Base-by-base conservation (phyloP, 1,140 invertebrate genomes). In the Coenobita brevimanus region DNA sequence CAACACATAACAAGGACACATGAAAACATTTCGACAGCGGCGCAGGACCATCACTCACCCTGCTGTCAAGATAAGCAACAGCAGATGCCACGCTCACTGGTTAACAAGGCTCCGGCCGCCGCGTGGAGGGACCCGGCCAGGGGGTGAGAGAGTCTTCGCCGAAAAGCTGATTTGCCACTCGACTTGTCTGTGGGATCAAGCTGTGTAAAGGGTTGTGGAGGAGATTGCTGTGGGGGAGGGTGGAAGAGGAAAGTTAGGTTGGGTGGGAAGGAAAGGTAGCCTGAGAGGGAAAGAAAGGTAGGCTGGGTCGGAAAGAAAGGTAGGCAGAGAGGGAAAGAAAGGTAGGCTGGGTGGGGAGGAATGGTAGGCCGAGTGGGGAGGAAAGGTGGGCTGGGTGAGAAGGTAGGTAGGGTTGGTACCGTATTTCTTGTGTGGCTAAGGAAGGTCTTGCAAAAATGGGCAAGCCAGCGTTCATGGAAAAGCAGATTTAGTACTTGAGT, bases 41-140 rank as follows among this genome's bases (percentile, higher is more conserved):
- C 80, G 24, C 80, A n/a, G 62, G 21, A 82, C 64, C 80, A 82
- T 82, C 80, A 71, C 41, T 82, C 80, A 82, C 62, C 10, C 41
- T 43, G 80, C 62, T 82, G 80, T 82, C 80, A 50, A 50, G 80
- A 82, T 82, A 82, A 71, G 62, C 62, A 69, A 62, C 80, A 69
- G 64, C 80, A 69, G 80, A 71, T 82, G 64, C 80, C 60, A 82
- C 80, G 80, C 64, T 82, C 80, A 82, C 80, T 82, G 62, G 62
- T 82, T 71, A 71, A 82, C 80, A 82, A 82, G 80, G 24, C 24
- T 82, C 67, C 62, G 80, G 50, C 64, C 67, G 60, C 80, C 46
- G 13, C 21, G 50, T n/a, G 64, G 46, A 50, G 80, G 60, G 64
- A 50, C 41, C 2, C 4, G 80, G 30, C 27, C 33, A 33, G 54